Evolutionary conservation across 2,797 vertebrate genomes (phyloP).

Genomic region (Poeciliopsis gracilis): DNA sequence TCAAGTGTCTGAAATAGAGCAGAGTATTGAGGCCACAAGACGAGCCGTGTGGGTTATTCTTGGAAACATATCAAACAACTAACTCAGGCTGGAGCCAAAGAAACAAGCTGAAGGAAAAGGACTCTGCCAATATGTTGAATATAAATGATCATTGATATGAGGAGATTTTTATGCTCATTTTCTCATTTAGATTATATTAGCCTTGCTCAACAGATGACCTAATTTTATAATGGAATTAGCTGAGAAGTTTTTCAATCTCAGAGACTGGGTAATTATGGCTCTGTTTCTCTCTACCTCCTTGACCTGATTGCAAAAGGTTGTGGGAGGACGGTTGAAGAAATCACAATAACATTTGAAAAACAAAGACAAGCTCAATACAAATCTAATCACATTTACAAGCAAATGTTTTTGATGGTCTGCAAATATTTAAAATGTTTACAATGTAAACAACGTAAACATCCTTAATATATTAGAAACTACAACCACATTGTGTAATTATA

Average conservation of each 20-base stretch:
- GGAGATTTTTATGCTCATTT: slow-evolving; percentile 9
- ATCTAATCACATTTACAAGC: neutral
- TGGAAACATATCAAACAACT: slow-evolving; percentile 49
- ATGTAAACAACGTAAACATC: neutral
- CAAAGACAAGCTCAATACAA: neutral
- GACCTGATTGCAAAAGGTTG: neutral
- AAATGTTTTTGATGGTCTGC: neutral
- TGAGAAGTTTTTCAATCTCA: slow-evolving; percentile 27
- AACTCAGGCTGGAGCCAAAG: slow-evolving; percentile 19
- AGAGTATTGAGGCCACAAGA: slow-evolving; percentile 37
- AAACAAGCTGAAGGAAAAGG: slow-evolving; percentile 30
- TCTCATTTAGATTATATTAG: slow-evolving; percentile 27
- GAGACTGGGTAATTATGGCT: slow-evolving; percentile 39
- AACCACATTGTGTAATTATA: neutral
- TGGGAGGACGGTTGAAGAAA: neutral
- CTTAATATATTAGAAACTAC: neutral
- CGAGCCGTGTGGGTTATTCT: slow-evolving; percentile 50
- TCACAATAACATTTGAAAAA: neutral
- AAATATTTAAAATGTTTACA: neutral
- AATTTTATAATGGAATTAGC: slow-evolving; percentile 43
- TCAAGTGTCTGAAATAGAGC: slow-evolving; percentile 47
- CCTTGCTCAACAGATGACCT: slow-evolving; percentile 49
- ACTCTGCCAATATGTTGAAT: neutral
- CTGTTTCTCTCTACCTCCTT: slow-evolving; percentile 15
- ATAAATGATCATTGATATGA: slow-evolving; percentile 20